Evolutionary conservation across 2,113 vertebrate species (phyloP).

Genomic region (Fregata magnificens): DNA sequence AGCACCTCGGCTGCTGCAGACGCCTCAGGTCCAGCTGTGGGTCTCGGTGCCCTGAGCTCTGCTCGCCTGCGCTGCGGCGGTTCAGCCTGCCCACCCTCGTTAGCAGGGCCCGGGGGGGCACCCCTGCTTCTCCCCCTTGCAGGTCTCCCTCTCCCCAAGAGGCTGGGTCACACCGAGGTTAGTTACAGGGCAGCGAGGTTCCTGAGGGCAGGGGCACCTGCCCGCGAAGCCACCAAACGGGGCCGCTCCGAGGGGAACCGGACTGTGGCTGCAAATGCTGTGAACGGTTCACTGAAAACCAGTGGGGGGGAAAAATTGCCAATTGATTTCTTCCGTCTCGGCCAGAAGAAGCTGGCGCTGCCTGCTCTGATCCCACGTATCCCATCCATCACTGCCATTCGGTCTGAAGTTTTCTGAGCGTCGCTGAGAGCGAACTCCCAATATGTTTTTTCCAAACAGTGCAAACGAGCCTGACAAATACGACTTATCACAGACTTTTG

Average conservation of each 20-base stretch:
- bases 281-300: neutral
- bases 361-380: neutral
- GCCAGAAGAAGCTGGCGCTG: neutral
- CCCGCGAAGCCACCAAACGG: neutral
- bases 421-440: neutral
- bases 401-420: neutral
- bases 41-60: neutral
- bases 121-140: neutral
- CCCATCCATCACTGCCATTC: neutral
- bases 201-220: too few relatives aligned
- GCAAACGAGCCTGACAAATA: neutral
- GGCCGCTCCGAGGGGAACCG: neutral
- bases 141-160: neutral
- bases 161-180: neutral
- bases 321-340: neutral
- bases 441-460: neutral
- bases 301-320: rapidly evolving
- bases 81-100: neutral
- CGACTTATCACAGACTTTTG: neutral
- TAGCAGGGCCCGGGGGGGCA: rapidly evolving
- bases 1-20: neutral
- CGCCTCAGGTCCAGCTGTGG: rapidly evolving
- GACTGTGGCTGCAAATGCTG: neutral
- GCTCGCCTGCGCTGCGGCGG: neutral
- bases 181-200: neutral